Evolutionary conservation across 2,113 vertebrate genomes (phyloP).

Genomic region (Delphinus delphis): DNA sequence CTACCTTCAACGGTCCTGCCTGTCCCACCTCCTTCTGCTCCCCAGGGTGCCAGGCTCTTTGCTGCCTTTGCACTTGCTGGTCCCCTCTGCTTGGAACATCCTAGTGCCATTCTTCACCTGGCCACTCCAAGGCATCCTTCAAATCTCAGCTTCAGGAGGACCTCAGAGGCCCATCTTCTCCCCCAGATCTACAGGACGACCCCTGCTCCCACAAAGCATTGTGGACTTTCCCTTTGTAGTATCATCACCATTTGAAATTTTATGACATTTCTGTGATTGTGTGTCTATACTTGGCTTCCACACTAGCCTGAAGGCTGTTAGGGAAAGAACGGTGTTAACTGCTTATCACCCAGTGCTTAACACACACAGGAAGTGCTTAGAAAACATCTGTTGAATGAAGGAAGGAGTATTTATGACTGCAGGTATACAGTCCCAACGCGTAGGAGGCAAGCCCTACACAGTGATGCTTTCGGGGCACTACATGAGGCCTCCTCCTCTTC

Average conservation of each 20-base stretch:
- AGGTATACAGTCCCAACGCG: background rate
- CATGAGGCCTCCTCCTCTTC: background rate
- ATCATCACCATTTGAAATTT: background rate
- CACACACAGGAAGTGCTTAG: background rate
- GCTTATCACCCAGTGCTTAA: background rate
- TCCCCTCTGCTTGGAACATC: background rate
- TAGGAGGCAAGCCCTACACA: background rate
- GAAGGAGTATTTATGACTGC: background rate
- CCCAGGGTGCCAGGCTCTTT: background rate
- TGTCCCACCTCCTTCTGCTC: background rate
- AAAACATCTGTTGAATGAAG: background rate
- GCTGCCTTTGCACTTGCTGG: background rate
- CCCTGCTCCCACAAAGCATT: background rate
- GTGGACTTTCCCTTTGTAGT: background rate
- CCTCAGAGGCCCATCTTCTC: background rate
- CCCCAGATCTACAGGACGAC: too few relatives aligned
- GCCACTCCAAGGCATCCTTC: background rate
- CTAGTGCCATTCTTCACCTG: background rate
- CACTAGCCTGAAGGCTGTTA: background rate
- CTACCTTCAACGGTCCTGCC: background rate
- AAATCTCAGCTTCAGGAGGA: background rate
- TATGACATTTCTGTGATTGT: background rate
- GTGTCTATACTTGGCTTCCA: background rate
- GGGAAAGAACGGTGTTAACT: background rate
- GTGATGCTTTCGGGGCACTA: background rate